Evolutionary conservation across 1,140 invertebrate species (phyloP), one percentile per base, ranked within the genome.

Genomic region (Formica exsecta): DNA sequence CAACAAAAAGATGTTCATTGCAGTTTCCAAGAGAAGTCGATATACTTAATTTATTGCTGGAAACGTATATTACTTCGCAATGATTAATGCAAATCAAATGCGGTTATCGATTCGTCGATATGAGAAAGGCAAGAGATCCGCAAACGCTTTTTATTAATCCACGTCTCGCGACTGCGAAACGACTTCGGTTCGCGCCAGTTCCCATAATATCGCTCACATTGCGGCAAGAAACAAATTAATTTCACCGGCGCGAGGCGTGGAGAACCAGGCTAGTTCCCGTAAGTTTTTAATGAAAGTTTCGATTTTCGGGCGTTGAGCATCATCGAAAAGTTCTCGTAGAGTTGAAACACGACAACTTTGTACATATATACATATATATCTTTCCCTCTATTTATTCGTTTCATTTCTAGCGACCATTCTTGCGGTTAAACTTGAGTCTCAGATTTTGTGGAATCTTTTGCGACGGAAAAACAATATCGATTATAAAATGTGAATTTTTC

Each of bases 251-350:
- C 19, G 66, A 41, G 48, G 51, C 25, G 38, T 38, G 68, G 38
- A 19, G 48, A 59, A 61, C 57, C 51, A 51, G 25, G 25, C 66
- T 36, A 32, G 68, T 61, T 81, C 0, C 38, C n/a, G 29, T 83
- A 83, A 83, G 68, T 83, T 83, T 83, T 83, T 83, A 83, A 83
- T 83, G 79, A 83, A 83, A 74, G 54, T 70, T 74, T 83, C 79
- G 79, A 83, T 83, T 83, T 83, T 83, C 68, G 68, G 38, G 25
- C 36, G 38, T 41, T 36, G 68, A 74, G 79, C 68, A 74, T 81
- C 79, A 81, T 81, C 36, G 25, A 61, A 61, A 81, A 83, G 54
- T 73, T 83, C 16, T 0, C 38, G 19, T n/a, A 16, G 9, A 36
- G 16, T 71, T 54, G 77, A 81, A 71, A 81, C 32, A 22, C 77